These are phyloP conservation scores for Heteropelma amictum DNA, from an alignment of 2,888 invertebrate genomes.

Conservation along the genomic window DNA sequence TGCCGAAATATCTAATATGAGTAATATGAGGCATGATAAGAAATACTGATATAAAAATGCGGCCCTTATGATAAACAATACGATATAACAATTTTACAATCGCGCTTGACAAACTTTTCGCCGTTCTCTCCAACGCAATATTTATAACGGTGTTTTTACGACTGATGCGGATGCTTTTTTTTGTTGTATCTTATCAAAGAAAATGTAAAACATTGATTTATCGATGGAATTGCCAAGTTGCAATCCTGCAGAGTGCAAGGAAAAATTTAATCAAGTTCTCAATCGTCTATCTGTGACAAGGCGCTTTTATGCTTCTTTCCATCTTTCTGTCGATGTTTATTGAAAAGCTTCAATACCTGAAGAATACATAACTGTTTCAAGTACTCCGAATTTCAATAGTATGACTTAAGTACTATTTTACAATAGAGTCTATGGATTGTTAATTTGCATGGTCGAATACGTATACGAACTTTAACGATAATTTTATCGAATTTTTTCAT, in stretches of 20 bases:
- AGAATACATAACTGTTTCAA: slow-evolving; percentile 51
- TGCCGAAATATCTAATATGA: slow-evolving; percentile 46
- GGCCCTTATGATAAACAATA: background rate
- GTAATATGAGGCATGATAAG: slow-evolving; percentile 45
- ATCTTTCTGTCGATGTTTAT: slow-evolving; percentile 46
- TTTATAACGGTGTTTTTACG: no score
- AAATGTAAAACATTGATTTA: no score
- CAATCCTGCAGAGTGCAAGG: no score
- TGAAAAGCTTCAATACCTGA: slow-evolving; percentile 51
- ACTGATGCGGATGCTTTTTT: no score
- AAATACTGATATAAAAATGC: background rate
- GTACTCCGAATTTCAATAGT: slow-evolving; percentile 63
- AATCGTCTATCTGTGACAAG: no score
- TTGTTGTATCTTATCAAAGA: no score
- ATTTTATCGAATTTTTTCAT: background rate
- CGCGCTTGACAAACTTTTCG: no score
- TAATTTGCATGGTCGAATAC: slow-evolving; percentile 43
- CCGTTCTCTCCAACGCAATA: no score
- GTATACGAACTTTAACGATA: slow-evolving; percentile 40
- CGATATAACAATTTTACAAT: background rate
- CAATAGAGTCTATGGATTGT: slow-evolving; percentile 64
- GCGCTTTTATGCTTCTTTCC: slow-evolving; percentile 69
- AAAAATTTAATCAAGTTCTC: no score
- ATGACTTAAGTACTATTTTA: slow-evolving; percentile 72
- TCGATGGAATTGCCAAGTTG: no score